These are phyloP conservation scores for Labrus mixtus DNA, from an alignment of 2,113 vertebrate species.

Conservation along the genomic window DNA sequence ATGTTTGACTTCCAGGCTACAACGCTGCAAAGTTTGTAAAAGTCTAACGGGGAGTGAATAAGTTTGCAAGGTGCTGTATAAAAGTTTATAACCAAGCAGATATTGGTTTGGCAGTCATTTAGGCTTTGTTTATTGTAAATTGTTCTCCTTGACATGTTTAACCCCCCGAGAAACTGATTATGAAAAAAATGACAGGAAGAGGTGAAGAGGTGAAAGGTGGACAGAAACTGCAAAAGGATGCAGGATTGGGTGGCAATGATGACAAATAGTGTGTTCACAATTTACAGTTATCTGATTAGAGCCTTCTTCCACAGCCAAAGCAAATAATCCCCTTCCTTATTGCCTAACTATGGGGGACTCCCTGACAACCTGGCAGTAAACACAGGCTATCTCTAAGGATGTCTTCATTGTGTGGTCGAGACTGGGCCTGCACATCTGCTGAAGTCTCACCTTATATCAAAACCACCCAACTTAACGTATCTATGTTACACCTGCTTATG, in stretches of 20 bases:
- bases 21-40: background rate
- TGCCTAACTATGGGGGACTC: slow-evolving; percentile 74
- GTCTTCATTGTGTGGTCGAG: slow-evolving; percentile 79
- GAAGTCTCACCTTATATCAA: slow-evolving; percentile 56
- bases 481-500: slow-evolving; percentile 13
- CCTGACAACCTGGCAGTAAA: slow-evolving; percentile 85
- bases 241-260: slow-evolving; percentile 55
- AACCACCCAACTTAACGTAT: slow-evolving; percentile 41
- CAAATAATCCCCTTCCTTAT: slow-evolving; percentile 83
- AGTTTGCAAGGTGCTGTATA: background rate
- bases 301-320: slow-evolving; percentile 76
- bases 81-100: background rate
- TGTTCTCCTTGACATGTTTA: background rate
- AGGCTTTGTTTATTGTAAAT: background rate
- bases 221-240: slow-evolving; percentile 53
- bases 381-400: slow-evolving; percentile 84
- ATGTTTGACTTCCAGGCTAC: background rate
- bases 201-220: slow-evolving; percentile 66
- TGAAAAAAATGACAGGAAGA: slow-evolving; percentile 29
- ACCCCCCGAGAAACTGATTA: slow-evolving; percentile 5
- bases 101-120: background rate
- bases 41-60: background rate
- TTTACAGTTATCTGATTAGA: slow-evolving; percentile 81
- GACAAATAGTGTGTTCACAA: slow-evolving; percentile 65
- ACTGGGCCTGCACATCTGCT: slow-evolving; percentile 54